Evolutionary conservation across 2,797 vertebrate species (phyloP).

Genomic region (Chromis chromis): DNA sequence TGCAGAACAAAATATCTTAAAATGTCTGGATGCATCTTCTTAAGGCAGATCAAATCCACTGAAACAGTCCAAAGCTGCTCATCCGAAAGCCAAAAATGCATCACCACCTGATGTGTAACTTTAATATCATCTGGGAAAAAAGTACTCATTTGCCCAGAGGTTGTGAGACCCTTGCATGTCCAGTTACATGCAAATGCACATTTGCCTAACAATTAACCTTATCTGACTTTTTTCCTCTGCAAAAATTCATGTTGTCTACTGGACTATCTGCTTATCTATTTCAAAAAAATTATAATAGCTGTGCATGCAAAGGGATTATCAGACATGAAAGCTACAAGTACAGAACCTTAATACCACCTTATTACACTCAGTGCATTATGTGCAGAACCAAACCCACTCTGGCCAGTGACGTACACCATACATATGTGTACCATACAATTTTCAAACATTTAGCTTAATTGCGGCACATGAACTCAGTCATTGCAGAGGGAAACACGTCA

Average conservation of each 20-base stretch:
- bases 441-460: constrained; percentile 9
- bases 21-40: constrained; percentile 63
- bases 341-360: not conserved
- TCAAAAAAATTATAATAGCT: not conserved
- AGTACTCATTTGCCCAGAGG: constrained; percentile 23
- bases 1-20: constrained; percentile 71
- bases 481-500: constrained; percentile 12
- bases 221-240: not conserved
- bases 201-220: not conserved
- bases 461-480: constrained; percentile 7
- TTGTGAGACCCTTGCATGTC: constrained; percentile 11
- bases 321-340: constrained; percentile 11
- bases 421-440: not conserved
- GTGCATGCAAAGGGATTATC: not conserved
- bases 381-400: constrained; percentile 12
- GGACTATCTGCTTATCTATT: not conserved
- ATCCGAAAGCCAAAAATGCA: constrained; percentile 50
- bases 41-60: constrained; percentile 52
- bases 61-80: constrained; percentile 36
- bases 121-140: constrained; percentile 30
- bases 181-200: constrained; percentile 16
- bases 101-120: constrained; percentile 33
- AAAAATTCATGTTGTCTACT: not conserved
- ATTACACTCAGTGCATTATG: not conserved
- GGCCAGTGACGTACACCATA: no score